phyloP scores from a whole-genome alignment of 1,140 invertebrate species.

The Antheraea pernyi region DNA sequence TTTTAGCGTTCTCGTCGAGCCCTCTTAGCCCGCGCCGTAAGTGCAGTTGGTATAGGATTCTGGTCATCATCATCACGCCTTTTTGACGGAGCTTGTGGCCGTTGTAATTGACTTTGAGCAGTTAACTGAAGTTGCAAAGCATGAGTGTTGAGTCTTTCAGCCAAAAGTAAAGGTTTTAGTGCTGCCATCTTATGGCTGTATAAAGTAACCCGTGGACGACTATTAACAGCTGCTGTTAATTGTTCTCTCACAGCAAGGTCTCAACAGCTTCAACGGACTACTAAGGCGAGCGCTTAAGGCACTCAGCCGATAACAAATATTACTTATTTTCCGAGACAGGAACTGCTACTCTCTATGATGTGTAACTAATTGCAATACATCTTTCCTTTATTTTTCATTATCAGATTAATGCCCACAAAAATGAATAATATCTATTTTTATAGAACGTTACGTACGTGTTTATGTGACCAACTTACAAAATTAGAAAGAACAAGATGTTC shows the following conservation, averaged over 20 bases:
- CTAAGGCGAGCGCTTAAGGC: no score
- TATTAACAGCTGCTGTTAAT: constrained; percentile 72
- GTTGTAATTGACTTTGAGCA: constrained; percentile 93
- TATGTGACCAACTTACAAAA: no score
- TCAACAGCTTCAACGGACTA: no score
- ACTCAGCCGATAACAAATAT: no score
- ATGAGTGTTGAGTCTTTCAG: constrained; percentile 95
- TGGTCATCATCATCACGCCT: constrained; percentile 83
- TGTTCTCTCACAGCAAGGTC: constrained; percentile 74
- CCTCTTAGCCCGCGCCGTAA: constrained; percentile 87
- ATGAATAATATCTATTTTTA: no score
- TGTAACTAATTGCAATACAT: no score
- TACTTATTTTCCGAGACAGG: no score
- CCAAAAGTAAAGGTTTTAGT: constrained; percentile 91
- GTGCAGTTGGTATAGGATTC: constrained; percentile 84
- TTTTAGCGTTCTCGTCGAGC: constrained; percentile 86
- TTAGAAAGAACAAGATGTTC: no score
- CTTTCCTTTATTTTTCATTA: no score
- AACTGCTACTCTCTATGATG: no score
- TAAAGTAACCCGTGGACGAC: constrained; percentile 85
- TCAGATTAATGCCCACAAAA: no score
- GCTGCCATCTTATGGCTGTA: constrained; percentile 97
- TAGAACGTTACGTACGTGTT: no score
- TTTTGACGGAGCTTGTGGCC: constrained; percentile 52
- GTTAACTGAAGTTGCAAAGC: constrained; percentile 97